These are phyloP conservation scores for Calliscelio sp. DNA, from an alignment of 2,888 invertebrate genomes.

Conservation along the genomic window DNA sequence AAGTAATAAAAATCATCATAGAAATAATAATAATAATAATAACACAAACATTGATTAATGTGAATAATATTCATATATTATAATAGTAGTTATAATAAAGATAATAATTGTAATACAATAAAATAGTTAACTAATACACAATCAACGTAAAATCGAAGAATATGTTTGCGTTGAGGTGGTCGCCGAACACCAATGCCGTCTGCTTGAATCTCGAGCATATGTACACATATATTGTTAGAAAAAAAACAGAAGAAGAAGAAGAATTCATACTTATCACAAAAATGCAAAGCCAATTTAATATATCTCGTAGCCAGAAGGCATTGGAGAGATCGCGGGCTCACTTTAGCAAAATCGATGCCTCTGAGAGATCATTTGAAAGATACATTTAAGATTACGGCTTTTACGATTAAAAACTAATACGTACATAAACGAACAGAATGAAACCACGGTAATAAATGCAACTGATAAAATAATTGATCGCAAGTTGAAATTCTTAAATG, in stretches of 20 bases:
- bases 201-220: conserved; percentile 49
- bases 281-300: too few species aligned
- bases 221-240: not conserved
- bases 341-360: conserved; percentile 80
- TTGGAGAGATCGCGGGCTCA: conserved; percentile 76
- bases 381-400: conserved; percentile 77
- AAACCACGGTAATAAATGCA: conserved; percentile 69
- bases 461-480: conserved; percentile 67
- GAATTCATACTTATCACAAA: too few species aligned
- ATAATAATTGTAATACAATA: conserved; percentile 73
- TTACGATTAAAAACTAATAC: conserved; percentile 79
- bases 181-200: conserved; percentile 79
- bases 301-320: too few species aligned
- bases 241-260: not conserved
- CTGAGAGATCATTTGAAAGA: conserved; percentile 85
- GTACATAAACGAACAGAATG: conserved; percentile 66
- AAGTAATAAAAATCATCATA: conserved; percentile 74
- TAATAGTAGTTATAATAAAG: conserved; percentile 71
- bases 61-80: conserved; percentile 76
- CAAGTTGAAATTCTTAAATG: conserved; percentile 66
- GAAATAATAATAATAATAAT: conserved; percentile 76
- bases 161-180: conserved; percentile 80
- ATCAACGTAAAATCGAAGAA: conserved; percentile 81
- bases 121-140: conserved; percentile 79
- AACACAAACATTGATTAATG: conserved; percentile 73